These are phyloP conservation scores for Charina bottae DNA, from an alignment of 2,113 vertebrate genomes.

Conservation along the genomic window DNA sequence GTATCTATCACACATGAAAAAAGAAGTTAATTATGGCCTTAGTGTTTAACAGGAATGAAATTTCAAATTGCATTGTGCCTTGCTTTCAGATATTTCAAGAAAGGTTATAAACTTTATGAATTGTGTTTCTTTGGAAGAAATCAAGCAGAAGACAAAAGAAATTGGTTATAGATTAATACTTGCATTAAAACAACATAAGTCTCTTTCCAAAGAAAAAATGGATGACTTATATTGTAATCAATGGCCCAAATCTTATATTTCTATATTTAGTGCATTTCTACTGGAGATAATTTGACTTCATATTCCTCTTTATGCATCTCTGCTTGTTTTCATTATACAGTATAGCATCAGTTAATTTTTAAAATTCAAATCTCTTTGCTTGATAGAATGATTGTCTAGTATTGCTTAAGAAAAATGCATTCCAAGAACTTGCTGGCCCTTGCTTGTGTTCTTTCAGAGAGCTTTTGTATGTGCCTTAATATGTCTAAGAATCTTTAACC, in stretches of 20 bases:
- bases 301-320: fast-evolving
- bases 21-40: conserved; percentile 8
- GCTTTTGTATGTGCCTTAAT: not conserved
- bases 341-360: conserved; percentile 16
- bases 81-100: conserved; percentile 27
- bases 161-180: conserved; percentile 38
- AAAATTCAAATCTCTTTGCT: conserved; percentile 19
- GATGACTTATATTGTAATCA: not conserved
- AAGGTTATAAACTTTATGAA: conserved; percentile 39
- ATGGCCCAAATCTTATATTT: conserved; percentile 17
- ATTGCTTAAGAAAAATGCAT: conserved; percentile 27
- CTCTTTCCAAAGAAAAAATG: not conserved
- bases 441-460: conserved; percentile 2
- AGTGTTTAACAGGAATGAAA: conserved; percentile 3
- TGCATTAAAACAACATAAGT: conserved; percentile 13
- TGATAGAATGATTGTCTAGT: conserved; percentile 26
- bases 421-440: not conserved
- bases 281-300: conserved; percentile 7
- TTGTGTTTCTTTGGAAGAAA: conserved; percentile 18
- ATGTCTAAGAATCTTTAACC: not conserved
- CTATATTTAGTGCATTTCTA: conserved; percentile 1
- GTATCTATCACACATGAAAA: not conserved
- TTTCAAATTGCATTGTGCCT: conserved; percentile 13
- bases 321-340: conserved; percentile 5
- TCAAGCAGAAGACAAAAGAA: conserved; percentile 36